Conservation (phyloP, 2,888 invertebrate species). For the Archips xylosteana region DNA sequence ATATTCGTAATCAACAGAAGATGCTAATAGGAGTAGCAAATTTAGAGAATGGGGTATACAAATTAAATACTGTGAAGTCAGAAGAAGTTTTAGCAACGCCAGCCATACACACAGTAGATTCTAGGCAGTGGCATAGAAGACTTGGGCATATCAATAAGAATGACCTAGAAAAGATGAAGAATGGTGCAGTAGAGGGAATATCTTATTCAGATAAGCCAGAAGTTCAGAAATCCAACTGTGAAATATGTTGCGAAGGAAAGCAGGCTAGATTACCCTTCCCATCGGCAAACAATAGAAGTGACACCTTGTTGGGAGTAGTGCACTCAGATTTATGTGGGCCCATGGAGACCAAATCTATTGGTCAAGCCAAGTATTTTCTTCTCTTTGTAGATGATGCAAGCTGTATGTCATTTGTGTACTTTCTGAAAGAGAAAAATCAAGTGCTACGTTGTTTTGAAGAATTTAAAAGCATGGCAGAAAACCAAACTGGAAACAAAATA, state of each 20-base stretch:
- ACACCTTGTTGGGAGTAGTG: neutral
- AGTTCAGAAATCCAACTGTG: conserved; percentile 29
- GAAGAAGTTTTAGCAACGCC: neutral
- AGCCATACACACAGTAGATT: neutral
- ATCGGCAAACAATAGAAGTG: neutral
- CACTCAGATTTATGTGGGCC: neutral
- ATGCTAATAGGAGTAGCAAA: conserved; percentile 34
- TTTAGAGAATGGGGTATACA: conserved; percentile 46
- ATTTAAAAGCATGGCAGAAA: no score
- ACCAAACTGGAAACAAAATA: no score
- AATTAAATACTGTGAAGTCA: conserved; percentile 24
- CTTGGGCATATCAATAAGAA: conserved; percentile 45
- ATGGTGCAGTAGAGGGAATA: conserved; percentile 44
- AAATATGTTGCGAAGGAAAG: conserved; percentile 2
- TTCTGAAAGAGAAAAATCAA: no score
- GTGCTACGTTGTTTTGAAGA: no score
- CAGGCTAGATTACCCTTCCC: neutral
- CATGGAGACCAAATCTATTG: neutral
- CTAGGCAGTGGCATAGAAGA: conserved; percentile 41
- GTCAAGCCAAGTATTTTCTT: no score
- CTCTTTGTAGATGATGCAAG: no score
- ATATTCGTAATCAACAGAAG: conserved; percentile 35
- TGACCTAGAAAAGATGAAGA: conserved; percentile 43
- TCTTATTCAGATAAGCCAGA: conserved; percentile 20
- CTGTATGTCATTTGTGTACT: no score